phyloP scores from a whole-genome alignment of 1,140 invertebrate species.

The Calosoma granatense region DNA sequence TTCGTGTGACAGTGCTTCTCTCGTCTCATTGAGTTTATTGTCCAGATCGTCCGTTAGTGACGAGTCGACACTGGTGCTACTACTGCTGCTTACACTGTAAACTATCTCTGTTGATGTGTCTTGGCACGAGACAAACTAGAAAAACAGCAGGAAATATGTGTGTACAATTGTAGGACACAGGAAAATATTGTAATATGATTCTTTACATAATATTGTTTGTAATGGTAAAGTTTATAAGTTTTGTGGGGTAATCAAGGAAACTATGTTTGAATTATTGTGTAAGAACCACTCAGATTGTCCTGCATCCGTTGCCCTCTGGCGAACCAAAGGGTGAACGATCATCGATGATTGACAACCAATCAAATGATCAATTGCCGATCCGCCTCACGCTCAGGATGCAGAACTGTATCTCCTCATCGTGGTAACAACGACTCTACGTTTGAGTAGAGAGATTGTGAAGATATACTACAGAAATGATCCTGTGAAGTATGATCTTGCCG shows the following conservation, averaged over 20 bases:
- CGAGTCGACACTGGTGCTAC: conserved; percentile 21
- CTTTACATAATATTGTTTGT: too few species aligned
- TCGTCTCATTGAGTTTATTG: conserved; percentile 38
- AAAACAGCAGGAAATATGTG: neutral
- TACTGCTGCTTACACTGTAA: conserved; percentile 29
- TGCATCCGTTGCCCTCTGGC: conserved; percentile 26
- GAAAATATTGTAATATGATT: neutral
- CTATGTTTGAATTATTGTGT: neutral
- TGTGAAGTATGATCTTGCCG: conserved; percentile 42
- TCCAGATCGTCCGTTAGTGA: neutral
- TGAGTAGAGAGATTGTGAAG: conserved; percentile 33
- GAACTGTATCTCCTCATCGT: conserved; percentile 38
- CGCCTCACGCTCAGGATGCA: conserved; percentile 40
- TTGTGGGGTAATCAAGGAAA: neutral
- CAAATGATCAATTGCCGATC: conserved; percentile 17
- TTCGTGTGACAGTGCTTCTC: conserved; percentile 47
- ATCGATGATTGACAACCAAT: conserved; percentile 33
- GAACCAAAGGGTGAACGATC: conserved; percentile 35
- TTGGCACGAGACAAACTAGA: neutral
- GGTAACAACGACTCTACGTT: conserved; percentile 34
- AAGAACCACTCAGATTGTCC: conserved; percentile 37
- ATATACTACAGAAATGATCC: conserved; percentile 45
- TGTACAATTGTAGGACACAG: neutral
- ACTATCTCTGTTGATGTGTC: conserved; percentile 17
- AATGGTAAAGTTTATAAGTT: too few species aligned